phyloP scores from a whole-genome alignment of 2,888 invertebrate species.

The Diplazon laetatorius region DNA sequence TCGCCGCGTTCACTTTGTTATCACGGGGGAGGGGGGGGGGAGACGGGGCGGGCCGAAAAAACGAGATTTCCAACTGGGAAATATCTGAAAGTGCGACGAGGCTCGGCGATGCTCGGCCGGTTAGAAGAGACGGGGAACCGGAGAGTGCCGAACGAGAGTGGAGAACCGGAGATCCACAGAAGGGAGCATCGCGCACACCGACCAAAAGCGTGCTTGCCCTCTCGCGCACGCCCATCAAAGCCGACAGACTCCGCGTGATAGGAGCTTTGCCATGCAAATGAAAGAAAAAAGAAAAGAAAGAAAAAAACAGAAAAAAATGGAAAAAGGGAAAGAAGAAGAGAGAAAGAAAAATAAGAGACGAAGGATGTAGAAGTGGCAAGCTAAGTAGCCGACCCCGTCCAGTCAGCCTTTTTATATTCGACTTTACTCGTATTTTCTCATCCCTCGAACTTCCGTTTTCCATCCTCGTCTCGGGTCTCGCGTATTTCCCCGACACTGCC shows the following conservation, averaged over 20 bases:
- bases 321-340: constrained; percentile 5
- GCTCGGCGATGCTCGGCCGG: constrained; percentile 13
- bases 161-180: constrained; percentile 57
- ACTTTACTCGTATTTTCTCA: constrained; percentile 38
- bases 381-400: constrained; percentile 52
- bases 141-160: constrained; percentile 34
- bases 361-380: constrained; percentile 38
- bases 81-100: constrained; percentile 55
- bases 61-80: constrained; percentile 60
- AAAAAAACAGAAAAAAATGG: constrained; percentile 28
- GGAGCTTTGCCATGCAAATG: constrained; percentile 63
- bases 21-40: too few species aligned
- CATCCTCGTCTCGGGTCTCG: not conserved
- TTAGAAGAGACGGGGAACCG: constrained; percentile 34
- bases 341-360: constrained; percentile 1
- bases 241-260: constrained; percentile 52
- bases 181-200: constrained; percentile 38
- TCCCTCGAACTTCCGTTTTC: constrained; percentile 7
- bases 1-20: constrained; percentile 63
- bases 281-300: constrained; percentile 36
- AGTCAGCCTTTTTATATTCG: constrained; percentile 44
- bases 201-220: not conserved
- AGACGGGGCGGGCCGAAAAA: too few species aligned
- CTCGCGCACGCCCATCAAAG: constrained; percentile 49
- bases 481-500: not conserved